Conservation (phyloP, 2,888 invertebrate genomes). For the Blastobasis adustella region DNA sequence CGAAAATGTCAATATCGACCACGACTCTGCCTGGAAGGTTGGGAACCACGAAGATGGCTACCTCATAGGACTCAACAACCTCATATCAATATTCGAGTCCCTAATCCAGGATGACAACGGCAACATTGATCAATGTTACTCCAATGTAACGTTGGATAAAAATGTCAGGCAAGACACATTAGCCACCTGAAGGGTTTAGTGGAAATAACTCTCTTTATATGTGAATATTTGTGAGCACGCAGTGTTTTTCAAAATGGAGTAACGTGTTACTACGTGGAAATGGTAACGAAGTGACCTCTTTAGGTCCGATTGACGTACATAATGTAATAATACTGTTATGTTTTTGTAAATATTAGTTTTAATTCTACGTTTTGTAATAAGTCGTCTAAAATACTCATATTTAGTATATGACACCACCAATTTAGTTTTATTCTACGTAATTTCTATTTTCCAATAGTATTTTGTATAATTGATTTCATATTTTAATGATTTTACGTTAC, state of each 20-base stretch:
- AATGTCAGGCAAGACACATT: constrained; percentile 54
- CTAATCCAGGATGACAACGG: constrained; percentile 68
- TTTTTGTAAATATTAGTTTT: constrained; percentile 49
- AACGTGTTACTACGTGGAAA: constrained; percentile 20
- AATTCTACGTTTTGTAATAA: constrained; percentile 47
- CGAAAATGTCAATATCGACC: constrained; percentile 81
- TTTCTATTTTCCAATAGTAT: constrained; percentile 1
- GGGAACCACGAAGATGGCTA: constrained; percentile 98
- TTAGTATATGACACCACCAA: constrained; percentile 44
- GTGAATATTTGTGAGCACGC: constrained; percentile 27
- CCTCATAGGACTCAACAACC: constrained; percentile 91
- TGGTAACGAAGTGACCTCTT: constrained; percentile 14
- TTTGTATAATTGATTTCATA: too few species aligned
- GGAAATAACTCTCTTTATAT: constrained; percentile 28
- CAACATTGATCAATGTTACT: constrained; percentile 52
- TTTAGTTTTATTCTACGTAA: constrained; percentile 23
- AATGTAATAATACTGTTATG: constrained; percentile 14
- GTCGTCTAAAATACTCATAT: constrained; percentile 61
- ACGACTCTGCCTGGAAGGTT: constrained; percentile 90
- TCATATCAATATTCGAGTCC: constrained; percentile 88
- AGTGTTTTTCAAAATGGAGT: constrained; percentile 30
- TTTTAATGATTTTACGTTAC: too few species aligned
- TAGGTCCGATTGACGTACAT: constrained; percentile 11
- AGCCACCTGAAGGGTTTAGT: constrained; percentile 50
- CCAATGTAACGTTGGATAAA: constrained; percentile 28